A percentile compares a stretch with the other conserved stretches of the same genome.
These are phyloP conservation scores for Chloropsis cyanopogon DNA, from an alignment of 2,113 vertebrate genomes.

Conservation along the genomic window DNA sequence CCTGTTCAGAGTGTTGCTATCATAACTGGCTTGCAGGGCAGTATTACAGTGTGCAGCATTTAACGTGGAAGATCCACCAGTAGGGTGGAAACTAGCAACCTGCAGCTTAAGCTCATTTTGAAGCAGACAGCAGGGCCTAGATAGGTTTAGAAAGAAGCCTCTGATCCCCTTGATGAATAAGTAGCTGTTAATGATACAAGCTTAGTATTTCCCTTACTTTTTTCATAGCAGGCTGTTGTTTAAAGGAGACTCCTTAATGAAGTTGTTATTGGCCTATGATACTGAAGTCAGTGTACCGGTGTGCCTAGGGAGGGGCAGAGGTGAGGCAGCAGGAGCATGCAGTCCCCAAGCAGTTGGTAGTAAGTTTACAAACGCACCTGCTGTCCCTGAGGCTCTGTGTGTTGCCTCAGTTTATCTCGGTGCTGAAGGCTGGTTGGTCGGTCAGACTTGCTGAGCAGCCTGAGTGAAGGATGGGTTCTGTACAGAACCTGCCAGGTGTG, in stretches of 20 bases:
- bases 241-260: background rate
- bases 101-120: constrained; percentile 4
- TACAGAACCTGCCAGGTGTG: background rate
- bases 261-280: background rate
- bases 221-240: background rate
- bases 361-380: background rate
- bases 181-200: background rate
- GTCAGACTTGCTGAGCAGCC: background rate
- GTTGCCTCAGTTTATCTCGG: fast-evolving
- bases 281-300: background rate
- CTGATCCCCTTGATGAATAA: background rate
- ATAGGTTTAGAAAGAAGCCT: constrained; percentile 4
- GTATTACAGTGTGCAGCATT: background rate
- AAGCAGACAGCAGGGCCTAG: background rate
- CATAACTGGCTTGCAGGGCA: background rate
- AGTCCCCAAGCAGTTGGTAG: background rate
- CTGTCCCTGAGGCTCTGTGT: background rate
- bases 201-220: background rate
- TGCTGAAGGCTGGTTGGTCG: background rate
- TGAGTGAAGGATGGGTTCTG: background rate
- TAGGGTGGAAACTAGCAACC: background rate
- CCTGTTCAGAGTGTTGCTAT: background rate
- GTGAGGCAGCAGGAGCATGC: fast-evolving
- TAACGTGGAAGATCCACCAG: background rate
- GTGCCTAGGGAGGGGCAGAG: background rate